Base-by-base conservation (phyloP, 2,113 vertebrate genomes). In the Baryphthengus martii region DNA sequence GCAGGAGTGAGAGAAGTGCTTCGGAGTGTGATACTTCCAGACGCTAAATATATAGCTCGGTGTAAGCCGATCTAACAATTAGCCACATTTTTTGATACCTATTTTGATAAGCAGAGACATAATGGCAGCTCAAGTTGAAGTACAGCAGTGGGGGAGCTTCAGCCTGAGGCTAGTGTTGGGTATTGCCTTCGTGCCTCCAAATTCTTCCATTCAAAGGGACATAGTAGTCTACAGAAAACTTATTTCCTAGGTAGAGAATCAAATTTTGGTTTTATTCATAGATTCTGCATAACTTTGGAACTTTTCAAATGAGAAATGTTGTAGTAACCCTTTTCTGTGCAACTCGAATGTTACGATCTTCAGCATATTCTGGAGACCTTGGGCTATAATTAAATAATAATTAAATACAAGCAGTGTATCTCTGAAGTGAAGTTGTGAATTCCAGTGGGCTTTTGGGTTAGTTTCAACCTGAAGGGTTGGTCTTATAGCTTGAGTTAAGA, bases 21-120 rank as follows among this genome's bases (percentile, higher is more conserved):
- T 65, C 20, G 0, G 3, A 45, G 53, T 40, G 55, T 44, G 39
- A 18, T 42, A 6, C 28, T 80, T 65, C 58, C 65, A 76, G 31
- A 21, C 49, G 47, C 63, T 65, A 42, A 52, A n/a, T 40, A 10
- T 24, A 20, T 7, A 31, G 16, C 21, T 44, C 20, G 42, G 58
- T 1, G 5, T 39, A 26, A 66, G 62, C n/a, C 1, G 1, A 24
- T 78, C 33, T 67, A 23, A 62, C 1, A 1, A n/a, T 42, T 47
- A 49, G 26, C 25, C 26, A 6, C 25, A 33, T 28, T 68, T 35
- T 75, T 28, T 13, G 44, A 29, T 18, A 10, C 5, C 0, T 17
- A 5, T 39, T 85, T 31, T 44, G 39, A 7, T 44, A 44, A 37
- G 17, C 6, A 1, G 44, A 33, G 44, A 23, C 44, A 40, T 47